Percentiles rank a stretch among this genome's conserved stretches.
phyloP scores from a whole-genome alignment of 2,797 vertebrate genomes.

The Hirundo rustica region DNA sequence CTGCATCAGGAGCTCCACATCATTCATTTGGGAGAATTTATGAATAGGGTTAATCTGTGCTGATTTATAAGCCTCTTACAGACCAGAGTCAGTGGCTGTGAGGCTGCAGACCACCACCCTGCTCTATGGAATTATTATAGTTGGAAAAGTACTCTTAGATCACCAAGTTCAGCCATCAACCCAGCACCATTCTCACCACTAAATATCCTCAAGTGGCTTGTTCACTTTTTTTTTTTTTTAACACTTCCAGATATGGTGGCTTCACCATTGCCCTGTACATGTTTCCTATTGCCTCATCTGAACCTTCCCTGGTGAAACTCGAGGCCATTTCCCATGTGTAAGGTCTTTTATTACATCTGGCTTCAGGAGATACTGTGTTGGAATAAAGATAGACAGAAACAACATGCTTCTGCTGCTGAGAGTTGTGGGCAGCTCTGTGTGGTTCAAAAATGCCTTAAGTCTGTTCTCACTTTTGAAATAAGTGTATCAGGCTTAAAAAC shows the following conservation, averaged over 20 bases:
- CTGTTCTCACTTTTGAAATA: background rate
- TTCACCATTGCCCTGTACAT: background rate
- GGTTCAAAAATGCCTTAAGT: background rate
- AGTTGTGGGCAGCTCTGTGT: fast-evolving
- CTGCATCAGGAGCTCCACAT: background rate
- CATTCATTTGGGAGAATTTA: background rate
- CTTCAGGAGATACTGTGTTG: background rate
- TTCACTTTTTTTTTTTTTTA: background rate
- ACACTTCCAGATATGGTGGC: background rate
- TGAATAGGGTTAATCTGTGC: background rate
- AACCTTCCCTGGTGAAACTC: background rate
- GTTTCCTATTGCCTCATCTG: background rate
- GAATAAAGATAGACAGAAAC: background rate
- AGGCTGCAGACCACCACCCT: background rate
- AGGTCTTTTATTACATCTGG: background rate
- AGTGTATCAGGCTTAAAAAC: background rate
- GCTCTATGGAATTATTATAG: no score
- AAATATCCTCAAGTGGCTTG: background rate
- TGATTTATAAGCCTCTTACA: background rate
- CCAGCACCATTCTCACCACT: background rate
- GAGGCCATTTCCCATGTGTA: background rate
- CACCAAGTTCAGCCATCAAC: background rate
- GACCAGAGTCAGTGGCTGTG: background rate
- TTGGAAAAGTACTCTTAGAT: background rate
- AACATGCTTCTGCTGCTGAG: background rate